Conservation (phyloP, 64 coral and sea anemone species). For the Astreopora myriophthalma region DNA sequence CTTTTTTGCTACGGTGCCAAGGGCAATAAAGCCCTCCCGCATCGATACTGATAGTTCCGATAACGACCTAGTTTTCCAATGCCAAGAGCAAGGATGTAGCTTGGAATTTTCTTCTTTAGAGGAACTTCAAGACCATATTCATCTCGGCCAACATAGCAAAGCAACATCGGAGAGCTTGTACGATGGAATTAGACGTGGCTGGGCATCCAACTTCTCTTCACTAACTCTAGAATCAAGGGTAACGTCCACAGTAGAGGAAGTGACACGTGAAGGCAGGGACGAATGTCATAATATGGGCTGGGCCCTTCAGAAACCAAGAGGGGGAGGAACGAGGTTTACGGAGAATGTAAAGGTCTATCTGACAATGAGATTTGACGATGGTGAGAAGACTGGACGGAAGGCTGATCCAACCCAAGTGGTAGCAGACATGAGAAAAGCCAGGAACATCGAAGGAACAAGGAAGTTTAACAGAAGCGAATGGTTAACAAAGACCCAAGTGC, state of each 20-base stretch:
- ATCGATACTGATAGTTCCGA: not conserved
- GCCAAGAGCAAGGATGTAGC: too few species aligned
- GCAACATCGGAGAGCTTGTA: not conserved
- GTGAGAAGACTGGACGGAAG: conserved; percentile 1
- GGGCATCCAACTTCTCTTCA: not conserved
- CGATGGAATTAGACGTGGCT: not conserved
- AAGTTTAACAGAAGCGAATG: conserved; percentile 10
- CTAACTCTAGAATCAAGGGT: not conserved
- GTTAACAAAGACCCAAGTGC: conserved; percentile 14
- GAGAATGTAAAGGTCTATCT: conserved; percentile 12
- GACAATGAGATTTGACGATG: not conserved
- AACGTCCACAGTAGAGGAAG: not conserved
- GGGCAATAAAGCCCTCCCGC: not conserved
- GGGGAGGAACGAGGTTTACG: not conserved
- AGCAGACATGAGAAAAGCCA: not conserved
- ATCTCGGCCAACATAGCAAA: too few species aligned
- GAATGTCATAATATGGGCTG: not conserved
- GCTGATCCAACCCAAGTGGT: not conserved
- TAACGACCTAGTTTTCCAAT: too few species aligned
- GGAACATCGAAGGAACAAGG: not conserved
- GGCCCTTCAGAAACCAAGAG: conserved; percentile 30
- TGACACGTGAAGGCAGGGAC: not conserved
- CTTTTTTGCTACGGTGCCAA: not conserved
- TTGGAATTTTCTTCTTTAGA: too few species aligned
- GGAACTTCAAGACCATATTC: too few species aligned